Evolutionary conservation across 1,140 invertebrate species (phyloP).

Genomic region (Euschistus heros): DNA sequence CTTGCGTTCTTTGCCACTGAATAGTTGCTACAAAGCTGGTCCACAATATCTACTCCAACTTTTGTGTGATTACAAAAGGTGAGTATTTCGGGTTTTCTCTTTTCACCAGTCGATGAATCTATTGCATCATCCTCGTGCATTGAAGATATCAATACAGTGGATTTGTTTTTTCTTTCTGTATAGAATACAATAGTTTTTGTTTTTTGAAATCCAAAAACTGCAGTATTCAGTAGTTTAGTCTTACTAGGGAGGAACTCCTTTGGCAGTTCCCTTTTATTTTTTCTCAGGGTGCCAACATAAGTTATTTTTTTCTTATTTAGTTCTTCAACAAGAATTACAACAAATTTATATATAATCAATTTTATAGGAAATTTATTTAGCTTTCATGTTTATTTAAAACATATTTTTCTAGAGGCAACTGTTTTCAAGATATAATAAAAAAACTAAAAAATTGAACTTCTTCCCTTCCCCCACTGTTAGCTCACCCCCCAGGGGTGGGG

Average conservation of each 20-base stretch:
- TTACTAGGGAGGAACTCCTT: background rate
- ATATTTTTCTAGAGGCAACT: too few species aligned
- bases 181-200: constrained; percentile 26
- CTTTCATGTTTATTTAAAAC: too few species aligned
- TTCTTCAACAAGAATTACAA: too few species aligned
- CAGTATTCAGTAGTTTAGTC: background rate
- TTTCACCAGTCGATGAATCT: constrained; percentile 24
- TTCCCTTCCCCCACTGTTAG: too few species aligned
- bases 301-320: too few species aligned
- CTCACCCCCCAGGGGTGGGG: too few species aligned
- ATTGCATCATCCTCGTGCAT: constrained; percentile 29
- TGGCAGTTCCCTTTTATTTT: background rate
- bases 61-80: constrained; percentile 32
- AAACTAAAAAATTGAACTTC: too few species aligned
- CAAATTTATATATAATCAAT: too few species aligned
- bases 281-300: too few species aligned
- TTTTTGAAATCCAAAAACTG: constrained; percentile 26
- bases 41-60: constrained; percentile 32
- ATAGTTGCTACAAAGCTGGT: constrained; percentile 33
- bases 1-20: background rate
- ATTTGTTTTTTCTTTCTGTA: constrained; percentile 28
- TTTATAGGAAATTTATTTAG: too few species aligned
- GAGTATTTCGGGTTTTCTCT: constrained; percentile 31
- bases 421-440: too few species aligned
- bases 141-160: constrained; percentile 26